Percentiles rank a stretch among this genome's conserved stretches.
These are phyloP conservation scores for Microctenopoma stevenorrisi DNA, from an alignment of 2,797 vertebrate species.

Conservation along the genomic window DNA sequence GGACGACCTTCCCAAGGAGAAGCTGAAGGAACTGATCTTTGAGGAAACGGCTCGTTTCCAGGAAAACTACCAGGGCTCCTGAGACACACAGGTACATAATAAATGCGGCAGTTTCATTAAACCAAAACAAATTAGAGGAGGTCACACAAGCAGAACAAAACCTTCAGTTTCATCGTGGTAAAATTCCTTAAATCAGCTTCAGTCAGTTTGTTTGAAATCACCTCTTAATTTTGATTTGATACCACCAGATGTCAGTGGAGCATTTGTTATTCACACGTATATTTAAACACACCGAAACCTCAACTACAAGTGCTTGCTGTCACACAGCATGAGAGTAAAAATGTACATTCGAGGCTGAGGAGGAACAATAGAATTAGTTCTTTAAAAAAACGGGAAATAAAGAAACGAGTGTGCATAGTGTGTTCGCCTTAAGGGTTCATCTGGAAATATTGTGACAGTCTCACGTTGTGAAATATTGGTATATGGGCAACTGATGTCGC, in stretches of 20 bases:
- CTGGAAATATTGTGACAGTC: no score
- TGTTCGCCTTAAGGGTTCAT: neutral
- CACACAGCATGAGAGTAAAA: neutral
- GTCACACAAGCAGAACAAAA: neutral
- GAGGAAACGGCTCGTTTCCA: slow-evolving; percentile 91
- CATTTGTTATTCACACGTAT: neutral
- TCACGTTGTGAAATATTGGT: no score
- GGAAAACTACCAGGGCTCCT: slow-evolving; percentile 84
- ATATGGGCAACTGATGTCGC: no score
- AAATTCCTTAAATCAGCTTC: neutral
- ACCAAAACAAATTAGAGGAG: no score
- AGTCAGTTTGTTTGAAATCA: neutral
- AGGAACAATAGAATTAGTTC: no score
- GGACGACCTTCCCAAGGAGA: slow-evolving; percentile 92
- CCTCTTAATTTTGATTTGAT: neutral
- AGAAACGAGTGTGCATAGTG: neutral
- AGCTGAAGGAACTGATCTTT: slow-evolving; percentile 91
- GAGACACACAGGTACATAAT: slow-evolving; percentile 69
- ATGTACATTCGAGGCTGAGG: neutral
- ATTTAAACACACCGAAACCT: slow-evolving; percentile 4
- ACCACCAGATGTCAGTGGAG: slow-evolving; percentile 65
- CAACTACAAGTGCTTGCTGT: neutral
- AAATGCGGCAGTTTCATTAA: neutral
- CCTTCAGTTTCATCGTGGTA: neutral
- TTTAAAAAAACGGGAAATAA: no score